Percentiles rank a stretch among this genome's conserved stretches.
Evolutionary conservation across 1,140 invertebrate genomes (phyloP).

Genomic region (Stratiolaelaps scimitus): DNA sequence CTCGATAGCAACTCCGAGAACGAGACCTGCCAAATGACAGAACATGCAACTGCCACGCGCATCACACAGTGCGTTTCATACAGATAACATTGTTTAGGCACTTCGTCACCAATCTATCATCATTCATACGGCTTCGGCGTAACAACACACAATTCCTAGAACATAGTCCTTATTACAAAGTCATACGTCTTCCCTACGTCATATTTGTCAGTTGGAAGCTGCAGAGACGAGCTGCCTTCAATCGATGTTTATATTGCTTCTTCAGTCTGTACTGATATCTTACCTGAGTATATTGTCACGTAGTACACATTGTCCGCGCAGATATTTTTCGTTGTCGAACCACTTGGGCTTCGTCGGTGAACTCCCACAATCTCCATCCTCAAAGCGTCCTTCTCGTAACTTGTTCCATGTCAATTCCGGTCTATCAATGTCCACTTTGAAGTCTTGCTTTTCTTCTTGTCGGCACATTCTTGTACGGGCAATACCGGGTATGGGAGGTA

Average conservation of each 20-base stretch:
- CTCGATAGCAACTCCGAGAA: constrained; percentile 12
- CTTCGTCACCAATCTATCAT: too few relatives aligned
- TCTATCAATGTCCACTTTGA: not conserved
- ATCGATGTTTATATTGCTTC: too few relatives aligned
- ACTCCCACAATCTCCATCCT: constrained; percentile 17
- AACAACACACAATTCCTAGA: too few relatives aligned
- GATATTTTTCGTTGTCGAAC: constrained; percentile 1
- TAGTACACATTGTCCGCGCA: not conserved
- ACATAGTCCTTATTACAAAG: too few relatives aligned
- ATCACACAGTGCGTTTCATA: too few relatives aligned
- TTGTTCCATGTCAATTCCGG: not conserved
- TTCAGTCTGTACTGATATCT: not conserved
- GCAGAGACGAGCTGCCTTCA: too few relatives aligned
- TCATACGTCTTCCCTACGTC: too few relatives aligned
- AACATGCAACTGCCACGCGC: not conserved
- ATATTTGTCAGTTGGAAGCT: too few relatives aligned
- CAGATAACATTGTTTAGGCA: too few relatives aligned
- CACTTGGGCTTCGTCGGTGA: not conserved
- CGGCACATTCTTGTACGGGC: not conserved
- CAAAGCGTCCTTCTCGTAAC: not conserved
- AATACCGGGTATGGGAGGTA: too few relatives aligned
- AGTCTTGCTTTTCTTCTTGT: not conserved
- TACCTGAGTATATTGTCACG: constrained; percentile 7
- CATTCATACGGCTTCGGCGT: not conserved
- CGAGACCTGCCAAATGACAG: constrained; percentile 5